Base-by-base conservation (phyloP, 2,888 invertebrate species). In the Tetheella fluctuosa region DNA sequence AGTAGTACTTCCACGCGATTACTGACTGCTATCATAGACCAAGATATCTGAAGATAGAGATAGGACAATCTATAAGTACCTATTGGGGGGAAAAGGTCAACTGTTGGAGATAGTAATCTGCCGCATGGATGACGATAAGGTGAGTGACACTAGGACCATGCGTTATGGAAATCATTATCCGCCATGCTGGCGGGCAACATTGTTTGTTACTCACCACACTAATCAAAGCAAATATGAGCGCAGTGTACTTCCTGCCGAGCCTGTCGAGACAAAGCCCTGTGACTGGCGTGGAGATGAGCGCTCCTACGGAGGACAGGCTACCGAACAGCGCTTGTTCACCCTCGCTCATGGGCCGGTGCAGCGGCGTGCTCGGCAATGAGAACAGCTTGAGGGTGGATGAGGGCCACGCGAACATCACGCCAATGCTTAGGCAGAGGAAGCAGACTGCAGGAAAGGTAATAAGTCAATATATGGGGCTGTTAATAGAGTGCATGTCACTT, bases 371-470 rank as follows among this genome's bases (percentile, higher is more conserved):
- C 0, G 67, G 63, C 0, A 88, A 86, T 13, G 73, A 76, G 74
- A 90, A 90, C 25, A 88, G 81, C 0, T 70, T 69, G 2, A 87
- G 65, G 0, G 85, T 87, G 0, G 85, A 84, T 0, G 89, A 88
- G 0, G 90, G 90, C 88, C 89, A 90, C 0, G 86, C 77, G 62
- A 77, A 83, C 64, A 85, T 77, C 1, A 90, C 57, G 0, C 89
- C 89, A 72, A 87, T 74, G 7, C 77, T 82, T 48, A 80, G 59
- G 61, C 83, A 83, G 23, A 84, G 72, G 69, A 79, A 83, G 67
- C 85, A 80, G 23, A 85, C 90, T 90, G 76, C 3, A 80, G n/a
- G 39, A 81, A 39, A 64, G 3, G 20, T 0, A 20, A 48, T 7
- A 8, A 20, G 1, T 34, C n/a, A n/a, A n/a, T n/a, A n/a, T n/a